Percentiles rank a stretch among this genome's conserved stretches.
Evolutionary conservation across 2,888 invertebrate genomes (phyloP).

Genomic region (Ernsta delagoae): DNA sequence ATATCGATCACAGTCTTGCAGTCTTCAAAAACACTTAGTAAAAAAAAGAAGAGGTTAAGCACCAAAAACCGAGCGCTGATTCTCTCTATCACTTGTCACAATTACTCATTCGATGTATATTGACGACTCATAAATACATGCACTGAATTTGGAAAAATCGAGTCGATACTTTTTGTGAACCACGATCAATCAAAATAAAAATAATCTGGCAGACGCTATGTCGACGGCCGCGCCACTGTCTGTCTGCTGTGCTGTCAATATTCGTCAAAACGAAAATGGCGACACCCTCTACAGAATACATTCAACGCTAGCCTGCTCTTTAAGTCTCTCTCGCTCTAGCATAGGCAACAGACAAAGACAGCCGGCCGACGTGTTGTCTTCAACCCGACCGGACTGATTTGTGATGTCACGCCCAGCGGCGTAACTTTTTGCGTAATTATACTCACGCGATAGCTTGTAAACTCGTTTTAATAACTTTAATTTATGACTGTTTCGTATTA

Average conservation of each 20-base stretch:
- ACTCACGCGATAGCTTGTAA: conserved; percentile 74
- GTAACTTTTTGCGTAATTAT: conserved; percentile 85
- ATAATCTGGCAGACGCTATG: conserved; percentile 80
- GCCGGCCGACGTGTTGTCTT: conserved; percentile 73
- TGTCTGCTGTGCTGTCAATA: conserved; percentile 88
- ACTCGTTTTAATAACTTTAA: conserved; percentile 81
- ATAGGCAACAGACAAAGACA: conserved; percentile 56
- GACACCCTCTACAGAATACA: conserved; percentile 86
- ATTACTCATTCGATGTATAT: conserved; percentile 58
- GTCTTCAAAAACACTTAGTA: conserved; percentile 80
- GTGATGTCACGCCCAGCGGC: conserved; percentile 85
- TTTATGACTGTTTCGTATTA: conserved; percentile 70
- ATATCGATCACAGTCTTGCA: conserved; percentile 84
- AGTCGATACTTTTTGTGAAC: conserved; percentile 72
- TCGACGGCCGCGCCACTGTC: conserved; percentile 82
- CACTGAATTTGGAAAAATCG: conserved; percentile 50
- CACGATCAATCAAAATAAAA: conserved; percentile 84
- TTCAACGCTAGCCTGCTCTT: conserved; percentile 74
- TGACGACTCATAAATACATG: conserved; percentile 59
- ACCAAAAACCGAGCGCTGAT: conserved; percentile 68
- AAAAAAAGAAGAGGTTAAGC: conserved; percentile 79
- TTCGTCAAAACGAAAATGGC: conserved; percentile 90
- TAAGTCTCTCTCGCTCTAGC: conserved; percentile 55
- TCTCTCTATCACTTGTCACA: conserved; percentile 68
- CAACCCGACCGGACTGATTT: conserved; percentile 79